Percentiles rank a stretch among this genome's conserved stretches.
These are phyloP conservation scores for Galeopsomyia nigrocyanea DNA, from an alignment of 2,888 invertebrate species.

Conservation along the genomic window DNA sequence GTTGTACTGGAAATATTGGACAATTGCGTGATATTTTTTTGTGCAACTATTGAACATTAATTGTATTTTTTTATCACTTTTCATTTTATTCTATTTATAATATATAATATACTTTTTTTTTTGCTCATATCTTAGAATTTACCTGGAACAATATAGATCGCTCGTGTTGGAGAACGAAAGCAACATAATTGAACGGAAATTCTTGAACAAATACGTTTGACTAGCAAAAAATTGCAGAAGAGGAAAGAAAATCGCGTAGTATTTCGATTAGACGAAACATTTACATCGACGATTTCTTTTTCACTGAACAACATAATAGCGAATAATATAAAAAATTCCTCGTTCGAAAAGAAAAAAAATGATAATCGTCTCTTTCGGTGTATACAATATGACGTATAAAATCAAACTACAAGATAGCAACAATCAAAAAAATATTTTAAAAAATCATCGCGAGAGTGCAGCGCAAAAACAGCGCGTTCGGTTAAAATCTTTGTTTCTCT, in stretches of 20 bases:
- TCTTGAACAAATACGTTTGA: constrained; percentile 34
- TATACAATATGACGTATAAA: too few relatives aligned
- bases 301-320: background rate
- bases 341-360: background rate
- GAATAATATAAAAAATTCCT: background rate
- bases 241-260: constrained; percentile 20
- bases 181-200: constrained; percentile 24
- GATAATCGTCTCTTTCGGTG: too few relatives aligned
- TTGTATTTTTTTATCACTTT: constrained; percentile 24
- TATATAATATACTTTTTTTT: background rate
- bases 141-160: constrained; percentile 25
- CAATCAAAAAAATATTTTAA: too few relatives aligned
- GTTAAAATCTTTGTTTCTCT: too few relatives aligned
- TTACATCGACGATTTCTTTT: background rate
- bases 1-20: constrained; percentile 47
- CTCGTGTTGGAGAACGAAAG: constrained; percentile 3
- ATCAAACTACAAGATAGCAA: too few relatives aligned
- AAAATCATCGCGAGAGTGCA: too few relatives aligned
- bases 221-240: constrained; percentile 40
- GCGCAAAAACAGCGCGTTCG: too few relatives aligned
- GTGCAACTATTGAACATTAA: constrained; percentile 44
- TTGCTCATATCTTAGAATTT: constrained; percentile 27
- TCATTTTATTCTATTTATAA: constrained; percentile 20
- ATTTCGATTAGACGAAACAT: constrained; percentile 21
- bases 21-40: constrained; percentile 38